phyloP scores from a whole-genome alignment of 2,797 vertebrate genomes.

The Hippocampus kuda region DNA sequence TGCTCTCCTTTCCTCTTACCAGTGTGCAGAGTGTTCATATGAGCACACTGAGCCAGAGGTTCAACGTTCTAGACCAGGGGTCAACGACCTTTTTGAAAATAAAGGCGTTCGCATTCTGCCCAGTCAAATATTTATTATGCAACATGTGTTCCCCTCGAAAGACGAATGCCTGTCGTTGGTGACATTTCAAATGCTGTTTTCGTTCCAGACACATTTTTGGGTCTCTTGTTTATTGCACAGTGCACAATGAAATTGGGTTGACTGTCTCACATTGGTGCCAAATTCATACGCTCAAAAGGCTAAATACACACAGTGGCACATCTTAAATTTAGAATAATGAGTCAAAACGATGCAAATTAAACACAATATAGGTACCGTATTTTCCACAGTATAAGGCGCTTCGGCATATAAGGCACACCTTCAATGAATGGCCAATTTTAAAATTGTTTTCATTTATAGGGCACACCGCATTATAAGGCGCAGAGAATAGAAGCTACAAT shows the following conservation, averaged over 20 bases:
- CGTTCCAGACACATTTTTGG: background rate
- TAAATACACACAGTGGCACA: no score
- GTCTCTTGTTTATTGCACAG: background rate
- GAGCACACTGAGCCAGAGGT: background rate
- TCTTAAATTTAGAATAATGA: no score
- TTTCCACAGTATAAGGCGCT: no score
- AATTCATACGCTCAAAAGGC: no score
- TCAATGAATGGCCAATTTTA: no score
- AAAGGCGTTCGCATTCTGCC: constrained; percentile 2
- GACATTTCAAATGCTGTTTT: constrained; percentile 8
- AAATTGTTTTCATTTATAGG: no score
- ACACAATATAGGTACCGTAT: no score
- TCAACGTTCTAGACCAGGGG: background rate
- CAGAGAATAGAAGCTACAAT: no score
- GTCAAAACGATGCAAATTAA: no score
- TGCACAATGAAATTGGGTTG: background rate
- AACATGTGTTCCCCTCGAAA: constrained; percentile 27
- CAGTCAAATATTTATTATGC: constrained; percentile 34
- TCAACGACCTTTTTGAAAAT: background rate
- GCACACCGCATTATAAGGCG: no score
- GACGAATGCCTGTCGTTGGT: constrained; percentile 26
- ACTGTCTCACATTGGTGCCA: background rate
- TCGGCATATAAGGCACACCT: no score
- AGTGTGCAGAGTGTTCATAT: background rate
- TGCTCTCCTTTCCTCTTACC: background rate